These are phyloP conservation scores for Orcinus orca DNA, from an alignment of 2,113 vertebrate genomes.

Conservation along the genomic window DNA sequence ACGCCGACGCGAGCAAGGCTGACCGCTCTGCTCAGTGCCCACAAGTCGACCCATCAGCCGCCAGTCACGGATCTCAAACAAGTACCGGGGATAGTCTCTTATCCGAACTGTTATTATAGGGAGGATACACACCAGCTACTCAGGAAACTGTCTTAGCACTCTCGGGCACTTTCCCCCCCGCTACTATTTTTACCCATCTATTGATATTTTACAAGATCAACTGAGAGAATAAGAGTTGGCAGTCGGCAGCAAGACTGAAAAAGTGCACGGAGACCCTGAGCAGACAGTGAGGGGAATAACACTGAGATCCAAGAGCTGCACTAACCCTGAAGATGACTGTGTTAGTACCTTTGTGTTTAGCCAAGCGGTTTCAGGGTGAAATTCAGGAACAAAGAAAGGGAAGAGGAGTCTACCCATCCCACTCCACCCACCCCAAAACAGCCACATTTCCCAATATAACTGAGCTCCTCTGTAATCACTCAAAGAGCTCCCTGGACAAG, in stretches of 20 bases:
- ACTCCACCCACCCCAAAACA: neutral
- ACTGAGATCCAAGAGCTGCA: neutral
- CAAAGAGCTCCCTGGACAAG: neutral
- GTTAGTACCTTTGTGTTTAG: neutral
- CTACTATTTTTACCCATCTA: neutral
- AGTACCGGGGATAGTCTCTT: constrained; percentile 96
- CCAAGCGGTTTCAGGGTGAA: constrained; percentile 40
- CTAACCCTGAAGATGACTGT: neutral
- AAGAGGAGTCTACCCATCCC: neutral
- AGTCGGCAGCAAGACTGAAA: neutral
- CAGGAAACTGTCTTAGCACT: neutral
- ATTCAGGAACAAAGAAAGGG: constrained; percentile 40
- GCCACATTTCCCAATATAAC: constrained; percentile 7
- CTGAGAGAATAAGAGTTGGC: neutral
- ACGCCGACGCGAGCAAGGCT: constrained; percentile 88
- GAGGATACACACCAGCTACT: neutral
- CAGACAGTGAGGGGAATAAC: neutral
- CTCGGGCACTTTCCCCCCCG: neutral
- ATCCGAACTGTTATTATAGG: constrained; percentile 85
- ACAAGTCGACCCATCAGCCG: constrained; percentile 91
- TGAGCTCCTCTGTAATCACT: neutral
- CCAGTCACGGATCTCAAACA: constrained; percentile 98
- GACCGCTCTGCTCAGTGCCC: constrained; percentile 93
- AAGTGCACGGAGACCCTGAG: neutral
- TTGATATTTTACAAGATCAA: neutral